phyloP scores from a whole-genome alignment of 1,140 invertebrate genomes.

The Agrilus planipennis region DNA sequence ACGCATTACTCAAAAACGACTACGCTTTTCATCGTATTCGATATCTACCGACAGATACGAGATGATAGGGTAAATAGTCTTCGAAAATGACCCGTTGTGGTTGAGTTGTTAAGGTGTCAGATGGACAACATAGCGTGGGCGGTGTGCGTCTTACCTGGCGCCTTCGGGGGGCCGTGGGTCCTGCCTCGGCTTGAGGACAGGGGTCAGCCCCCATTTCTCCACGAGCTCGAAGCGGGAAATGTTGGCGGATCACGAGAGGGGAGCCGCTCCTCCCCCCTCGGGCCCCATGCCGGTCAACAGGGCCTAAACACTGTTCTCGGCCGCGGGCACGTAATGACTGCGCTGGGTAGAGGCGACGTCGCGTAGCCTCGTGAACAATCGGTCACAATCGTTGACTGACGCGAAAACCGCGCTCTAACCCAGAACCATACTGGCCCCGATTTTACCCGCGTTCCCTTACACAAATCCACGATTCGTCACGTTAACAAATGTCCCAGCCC shows the following conservation, averaged over 20 bases:
- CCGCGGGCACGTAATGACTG: slow-evolving; percentile 33
- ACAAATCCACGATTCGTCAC: too few species aligned
- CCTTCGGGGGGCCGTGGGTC: slow-evolving; percentile 69
- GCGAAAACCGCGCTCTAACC: neutral
- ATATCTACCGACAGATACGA: too few species aligned
- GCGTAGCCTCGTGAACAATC: neutral
- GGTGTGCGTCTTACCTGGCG: slow-evolving; percentile 43
- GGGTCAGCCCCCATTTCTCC: slow-evolving; percentile 91
- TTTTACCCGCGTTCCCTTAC: too few species aligned
- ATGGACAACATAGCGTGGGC: too few species aligned
- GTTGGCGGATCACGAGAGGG: slow-evolving; percentile 49
- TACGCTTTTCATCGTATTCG: too few species aligned
- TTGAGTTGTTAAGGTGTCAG: too few species aligned
- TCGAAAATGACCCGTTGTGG: too few species aligned
- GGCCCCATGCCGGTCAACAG: slow-evolving; percentile 31
- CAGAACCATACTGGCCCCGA: slow-evolving; percentile 5
- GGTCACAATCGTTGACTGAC: neutral
- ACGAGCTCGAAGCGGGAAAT: slow-evolving; percentile 92
- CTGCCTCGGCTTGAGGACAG: slow-evolving; percentile 88
- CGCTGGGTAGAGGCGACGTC: slow-evolving; percentile 23
- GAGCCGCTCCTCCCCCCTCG: slow-evolving; percentile 32
- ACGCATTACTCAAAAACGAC: too few species aligned
- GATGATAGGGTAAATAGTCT: too few species aligned
- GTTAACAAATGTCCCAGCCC: too few species aligned
- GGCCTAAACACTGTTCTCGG: slow-evolving; percentile 27